Conservation (phyloP, 64 coral and sea anemone species). For the Pocillopora damicornis region DNA sequence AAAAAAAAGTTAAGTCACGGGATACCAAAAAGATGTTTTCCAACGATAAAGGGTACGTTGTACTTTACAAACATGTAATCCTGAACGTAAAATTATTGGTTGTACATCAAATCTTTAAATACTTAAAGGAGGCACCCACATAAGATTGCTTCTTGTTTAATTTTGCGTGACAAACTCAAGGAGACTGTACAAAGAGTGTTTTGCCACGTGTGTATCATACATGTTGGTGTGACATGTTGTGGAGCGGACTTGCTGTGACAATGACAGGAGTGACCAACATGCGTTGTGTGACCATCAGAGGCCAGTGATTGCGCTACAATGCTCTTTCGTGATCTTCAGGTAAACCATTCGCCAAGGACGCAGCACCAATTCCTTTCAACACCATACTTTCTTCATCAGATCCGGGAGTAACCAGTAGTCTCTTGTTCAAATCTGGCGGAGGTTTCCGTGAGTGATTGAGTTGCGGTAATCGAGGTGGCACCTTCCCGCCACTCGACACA, state of each 20-base stretch:
- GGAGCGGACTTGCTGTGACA: neutral
- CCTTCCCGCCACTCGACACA: neutral
- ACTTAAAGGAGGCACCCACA: too few species aligned
- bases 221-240: neutral
- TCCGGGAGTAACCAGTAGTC: constrained; percentile 32
- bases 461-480: constrained; percentile 26
- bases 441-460: constrained; percentile 26
- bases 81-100: too few species aligned
- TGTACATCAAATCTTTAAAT: too few species aligned
- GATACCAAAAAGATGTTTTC: too few species aligned
- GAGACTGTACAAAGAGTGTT: too few species aligned
- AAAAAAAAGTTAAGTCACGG: too few species aligned
- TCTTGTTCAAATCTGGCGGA: constrained; percentile 41
- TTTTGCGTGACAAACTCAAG: too few species aligned
- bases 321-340: constrained; percentile 35
- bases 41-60: too few species aligned
- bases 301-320: neutral
- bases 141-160: neutral
- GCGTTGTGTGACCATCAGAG: neutral
- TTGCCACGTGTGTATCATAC: too few species aligned
- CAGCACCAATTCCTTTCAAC: constrained; percentile 41
- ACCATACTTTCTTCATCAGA: constrained; percentile 51
- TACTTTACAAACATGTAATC: too few species aligned
- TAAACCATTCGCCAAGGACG: constrained; percentile 42
- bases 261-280: neutral